Evolutionary conservation across 2,888 invertebrate genomes (phyloP), one percentile per base, ranked within the genome.

Genomic region (Drosophila putrida): DNA sequence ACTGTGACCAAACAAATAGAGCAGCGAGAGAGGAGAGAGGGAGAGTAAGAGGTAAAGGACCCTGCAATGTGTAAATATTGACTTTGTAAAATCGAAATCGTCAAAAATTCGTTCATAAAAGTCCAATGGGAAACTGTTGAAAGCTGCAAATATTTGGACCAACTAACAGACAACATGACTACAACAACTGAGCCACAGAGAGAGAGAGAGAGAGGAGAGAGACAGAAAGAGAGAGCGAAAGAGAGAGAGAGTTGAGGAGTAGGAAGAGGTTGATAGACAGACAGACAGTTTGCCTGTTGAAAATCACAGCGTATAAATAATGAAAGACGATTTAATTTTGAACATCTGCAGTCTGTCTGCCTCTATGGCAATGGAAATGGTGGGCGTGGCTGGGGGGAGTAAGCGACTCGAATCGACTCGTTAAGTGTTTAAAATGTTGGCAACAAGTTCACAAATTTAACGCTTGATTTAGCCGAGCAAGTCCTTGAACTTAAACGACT

Each of bases 61-160:
- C 28, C 36, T 59, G 55, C 44, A 31, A 62, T 72, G 80, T 85
- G 83, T 88, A 83, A 83, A 83, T 88, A 83, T 88, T 88, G 89
- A 86, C 87, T 88, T 66, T 77, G 66, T 77, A 74, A 83, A 88
- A 83, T 83, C 88, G 87, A 88, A 83, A 88, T 88, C 89, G 83
- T 82, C 83, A 83, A 83, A 80, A 82, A 82, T 68, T n/a, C n/a
- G 86, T 82, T 80, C 80, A 83, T 83, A 88, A 83, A 88, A 82
- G 78, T 78, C 64, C 50, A 73, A 25, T 25, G 44, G 71, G 50
- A 80, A 82, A 86, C 63, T 77, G 83, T 82, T 77, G 71, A 70
- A 67, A 62, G 71, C 72, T 63, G 83, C 83, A 82, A 83, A 88
- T 82, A 83, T 88, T 82, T 86, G 78, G 61, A 60, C 44, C 71